Evolutionary conservation across 1,140 invertebrate species (phyloP), one percentile per base, ranked within the genome.

Genomic region (Eufriesea mexicana): DNA sequence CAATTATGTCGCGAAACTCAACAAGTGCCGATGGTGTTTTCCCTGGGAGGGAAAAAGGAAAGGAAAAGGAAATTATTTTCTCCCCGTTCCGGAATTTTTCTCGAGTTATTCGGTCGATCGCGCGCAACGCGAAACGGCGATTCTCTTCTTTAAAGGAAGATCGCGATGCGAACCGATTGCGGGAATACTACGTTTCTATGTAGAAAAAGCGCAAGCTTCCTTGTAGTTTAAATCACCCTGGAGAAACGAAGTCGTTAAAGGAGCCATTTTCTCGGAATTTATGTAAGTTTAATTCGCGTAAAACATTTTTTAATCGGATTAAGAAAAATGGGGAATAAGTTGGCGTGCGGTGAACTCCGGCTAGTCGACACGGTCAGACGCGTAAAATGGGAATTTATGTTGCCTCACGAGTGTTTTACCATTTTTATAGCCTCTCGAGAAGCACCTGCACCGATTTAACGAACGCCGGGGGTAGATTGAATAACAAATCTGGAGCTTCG

Each of bases 351-450:
- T 14, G 55, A 42, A 18, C 70, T 28, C 66, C 23, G 8, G 20
- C 20, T 5, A 9, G 49, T 35, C 35, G 0, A 18, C 20, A n/a
- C 49, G 59, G 71, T 57, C 8, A 12, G 62, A 67, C 72, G 57
- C 79, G 59, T 28, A 54, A 67, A 76, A 75, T 62, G 79, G 54
- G 79, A 49, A 81, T 81, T 81, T 81, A 81, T 76, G 72, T n/a
- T 70, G 4, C n/a, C 25, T 10, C 5, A n/a, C 35, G 55, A 67
- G 79, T 81, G 72, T 81, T 81, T 81, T 57, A 81, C 61, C 79
- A 67, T 76, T 76, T 81, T 81, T 76, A 76, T 76, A 67, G 72
- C 51, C 49, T 8, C 49, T 14, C 23, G 35, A 55, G 79, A 66
- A 81, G 62, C 79, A 81, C 25, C 61, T 67, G 61, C 51, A 42